A percentile compares a stretch with the other conserved stretches of the same genome.
Conservation (phyloP, 2,113 vertebrate species). For the Upupa epops region DNA sequence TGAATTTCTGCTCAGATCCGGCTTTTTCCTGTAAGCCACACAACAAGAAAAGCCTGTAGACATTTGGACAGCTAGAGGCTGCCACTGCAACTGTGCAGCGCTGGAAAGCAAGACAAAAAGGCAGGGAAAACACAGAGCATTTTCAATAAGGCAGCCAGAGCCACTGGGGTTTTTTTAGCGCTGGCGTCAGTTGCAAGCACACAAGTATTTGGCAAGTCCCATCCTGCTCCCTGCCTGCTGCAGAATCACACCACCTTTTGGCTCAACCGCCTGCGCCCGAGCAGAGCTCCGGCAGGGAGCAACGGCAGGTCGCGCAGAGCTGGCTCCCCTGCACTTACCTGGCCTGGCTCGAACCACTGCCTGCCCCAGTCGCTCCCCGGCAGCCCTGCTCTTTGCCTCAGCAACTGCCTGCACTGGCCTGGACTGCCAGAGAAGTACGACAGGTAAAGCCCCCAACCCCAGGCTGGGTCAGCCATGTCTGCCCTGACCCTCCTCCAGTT, state of each 20-base stretch:
- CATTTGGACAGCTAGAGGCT: conserved; percentile 3
- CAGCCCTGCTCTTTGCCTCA: background rate
- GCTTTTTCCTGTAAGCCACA: background rate
- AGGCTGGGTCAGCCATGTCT: too few species aligned
- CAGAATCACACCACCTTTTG: conserved; percentile 36
- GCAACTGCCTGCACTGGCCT: background rate
- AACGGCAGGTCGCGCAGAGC: background rate
- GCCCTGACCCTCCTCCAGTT: too few species aligned
- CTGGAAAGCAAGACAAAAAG: conserved; percentile 19
- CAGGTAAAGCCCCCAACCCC: background rate
- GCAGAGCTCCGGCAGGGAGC: background rate
- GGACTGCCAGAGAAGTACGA: background rate
- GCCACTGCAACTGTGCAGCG: background rate
- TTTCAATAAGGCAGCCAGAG: conserved; percentile 10
- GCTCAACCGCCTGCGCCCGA: background rate
- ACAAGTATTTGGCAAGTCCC: conserved; percentile 51
- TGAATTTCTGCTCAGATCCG: background rate
- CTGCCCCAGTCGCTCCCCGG: background rate
- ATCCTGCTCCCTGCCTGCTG: conserved; percentile 36
- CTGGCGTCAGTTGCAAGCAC: conserved; percentile 8
- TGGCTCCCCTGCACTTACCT: background rate
- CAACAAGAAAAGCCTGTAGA: background rate
- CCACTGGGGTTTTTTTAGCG: background rate
- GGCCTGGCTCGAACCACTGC: background rate
- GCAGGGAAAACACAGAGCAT: conserved; percentile 27